A percentile compares a stretch with the other conserved stretches of the same genome.
These are phyloP conservation scores for Anticlea derivata DNA, from an alignment of 2,888 invertebrate species.

Conservation along the genomic window DNA sequence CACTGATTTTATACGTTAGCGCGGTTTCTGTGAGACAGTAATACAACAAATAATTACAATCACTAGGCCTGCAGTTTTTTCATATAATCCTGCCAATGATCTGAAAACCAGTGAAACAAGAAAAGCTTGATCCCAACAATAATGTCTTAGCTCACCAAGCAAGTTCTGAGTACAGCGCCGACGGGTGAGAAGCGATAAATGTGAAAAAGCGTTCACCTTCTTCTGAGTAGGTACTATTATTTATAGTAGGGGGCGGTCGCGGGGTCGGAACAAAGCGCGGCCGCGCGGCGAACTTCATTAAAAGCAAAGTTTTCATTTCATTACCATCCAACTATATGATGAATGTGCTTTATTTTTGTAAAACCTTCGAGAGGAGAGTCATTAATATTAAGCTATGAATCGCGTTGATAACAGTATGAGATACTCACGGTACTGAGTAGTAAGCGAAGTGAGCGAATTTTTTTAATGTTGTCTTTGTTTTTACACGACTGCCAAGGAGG, in stretches of 20 bases:
- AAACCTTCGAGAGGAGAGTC: not conserved
- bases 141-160: not conserved
- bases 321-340: conserved; percentile 28
- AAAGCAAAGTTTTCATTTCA: conserved; percentile 31
- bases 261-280: not conserved
- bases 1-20: no score
- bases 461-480: no score
- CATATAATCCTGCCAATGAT: no score
- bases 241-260: not conserved
- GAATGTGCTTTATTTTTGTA: conserved; percentile 22
- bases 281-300: conserved; percentile 23
- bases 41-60: no score
- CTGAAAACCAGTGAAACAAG: no score
- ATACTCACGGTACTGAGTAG: not conserved
- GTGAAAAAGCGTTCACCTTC: conserved; percentile 15
- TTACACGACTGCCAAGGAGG: no score
- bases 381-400: not conserved
- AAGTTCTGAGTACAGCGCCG: not conserved
- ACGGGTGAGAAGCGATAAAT: conserved; percentile 15
- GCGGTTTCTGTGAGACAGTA: no score
- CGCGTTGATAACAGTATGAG: not conserved
- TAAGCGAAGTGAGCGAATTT: no score
- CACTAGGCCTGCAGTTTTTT: no score
- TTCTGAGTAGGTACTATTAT: not conserved
- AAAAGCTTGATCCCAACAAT: no score